Base-by-base conservation (phyloP, 1,140 invertebrate genomes). In the Pseudoatta argentina region DNA sequence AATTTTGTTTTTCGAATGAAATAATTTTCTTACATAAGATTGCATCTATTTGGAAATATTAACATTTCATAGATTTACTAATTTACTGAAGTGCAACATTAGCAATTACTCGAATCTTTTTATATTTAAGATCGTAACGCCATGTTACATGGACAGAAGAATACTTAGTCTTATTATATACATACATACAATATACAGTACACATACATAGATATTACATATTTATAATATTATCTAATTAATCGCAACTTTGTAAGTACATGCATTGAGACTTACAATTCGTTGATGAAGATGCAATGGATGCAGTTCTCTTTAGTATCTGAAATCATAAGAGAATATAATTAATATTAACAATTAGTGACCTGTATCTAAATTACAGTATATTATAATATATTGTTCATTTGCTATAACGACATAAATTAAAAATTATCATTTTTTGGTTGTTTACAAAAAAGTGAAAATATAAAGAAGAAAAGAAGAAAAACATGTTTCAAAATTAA, bases 231-330 rank as follows among this genome's bases (percentile, higher is more conserved):
- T 71, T 51, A 4, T 59, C 55, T 76, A 76, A 24, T 51, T 30
- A 34, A 78, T 63, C 1, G 18, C 75, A 30, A 63, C 39, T 48
- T 0, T 61, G 14, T 5, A 48, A 67, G 3, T 34, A 5, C 76
- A 51, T 78, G 76, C 51, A 66, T 34, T 48, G 21, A 27, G 24
- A 71, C 78, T 78, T 78, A 81, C 78, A 14, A 44, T 44, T 57
- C n/a, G 48, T 30, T 39, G 24, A 24, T 39, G 24, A 24, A 57
- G 34, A 8, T 39, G 34, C 34, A 8, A 66, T 39, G 21, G 21
- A 81, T 7, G 30, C n/a, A 24, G 7, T 24, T 39, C 14, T 67
- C 64, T 39, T 7, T 66, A 14, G 27, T 21, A 16, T 27, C 48
- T 71, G 81, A 51, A 61, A 75, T 85, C 3, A 48, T 34, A 63